These are phyloP conservation scores for Sebastiscus albofasciatus DNA, from an alignment of 2,797 vertebrate genomes.

Conservation along the genomic window DNA sequence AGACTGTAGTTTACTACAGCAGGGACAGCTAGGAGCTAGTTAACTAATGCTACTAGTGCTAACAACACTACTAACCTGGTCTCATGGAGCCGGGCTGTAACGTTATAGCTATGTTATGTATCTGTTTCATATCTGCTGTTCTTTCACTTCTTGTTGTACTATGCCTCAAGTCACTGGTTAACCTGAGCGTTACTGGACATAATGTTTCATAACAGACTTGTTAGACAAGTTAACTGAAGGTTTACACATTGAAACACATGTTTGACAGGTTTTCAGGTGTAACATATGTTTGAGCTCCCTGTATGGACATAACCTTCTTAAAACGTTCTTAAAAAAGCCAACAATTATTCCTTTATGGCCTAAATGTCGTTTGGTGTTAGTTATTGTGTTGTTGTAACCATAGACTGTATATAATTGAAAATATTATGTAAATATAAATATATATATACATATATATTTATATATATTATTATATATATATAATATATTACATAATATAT, in stretches of 20 bases:
- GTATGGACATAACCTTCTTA: background rate
- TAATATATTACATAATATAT: too few species aligned
- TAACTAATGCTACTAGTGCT: conserved; percentile 48
- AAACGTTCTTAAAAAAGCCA: background rate
- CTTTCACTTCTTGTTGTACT: background rate
- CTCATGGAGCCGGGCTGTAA: fast-evolving
- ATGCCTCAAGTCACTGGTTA: background rate
- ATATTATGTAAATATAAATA: too few species aligned
- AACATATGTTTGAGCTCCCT: background rate
- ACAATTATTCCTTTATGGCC: too few species aligned
- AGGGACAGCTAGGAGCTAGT: background rate
- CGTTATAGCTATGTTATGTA: background rate
- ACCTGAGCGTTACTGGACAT: background rate
- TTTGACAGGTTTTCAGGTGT: background rate
- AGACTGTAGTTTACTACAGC: background rate
- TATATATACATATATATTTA: too few species aligned
- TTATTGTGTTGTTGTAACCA: background rate
- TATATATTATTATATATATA: too few species aligned
- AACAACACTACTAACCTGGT: conserved; percentile 40
- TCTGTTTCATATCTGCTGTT: background rate
- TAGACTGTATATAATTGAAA: background rate
- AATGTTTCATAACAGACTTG: background rate
- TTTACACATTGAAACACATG: background rate
- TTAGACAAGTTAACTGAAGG: background rate
- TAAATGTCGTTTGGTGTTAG: background rate